Evolutionary conservation across 2,888 invertebrate genomes (phyloP).

Genomic region (Imbricaverruca yamaguchii): DNA sequence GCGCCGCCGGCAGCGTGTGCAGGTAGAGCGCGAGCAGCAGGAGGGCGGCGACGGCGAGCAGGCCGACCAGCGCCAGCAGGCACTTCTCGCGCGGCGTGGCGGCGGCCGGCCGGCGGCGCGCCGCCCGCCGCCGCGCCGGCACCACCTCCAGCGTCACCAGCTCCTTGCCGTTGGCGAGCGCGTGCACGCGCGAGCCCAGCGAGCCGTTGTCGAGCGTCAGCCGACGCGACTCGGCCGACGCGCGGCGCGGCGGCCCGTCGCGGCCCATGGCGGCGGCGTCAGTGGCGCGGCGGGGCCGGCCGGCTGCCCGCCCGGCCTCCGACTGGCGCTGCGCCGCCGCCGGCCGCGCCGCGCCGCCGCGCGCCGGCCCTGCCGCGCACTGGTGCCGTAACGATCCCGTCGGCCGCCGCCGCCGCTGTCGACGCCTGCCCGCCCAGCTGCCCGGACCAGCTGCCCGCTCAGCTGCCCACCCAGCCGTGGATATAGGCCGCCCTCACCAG

Average conservation of each 20-base stretch:
- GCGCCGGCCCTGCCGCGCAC: background rate
- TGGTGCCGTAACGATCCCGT: background rate
- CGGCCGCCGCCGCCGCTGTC: background rate
- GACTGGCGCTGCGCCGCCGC: background rate
- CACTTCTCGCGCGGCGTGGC: background rate
- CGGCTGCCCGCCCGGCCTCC: background rate
- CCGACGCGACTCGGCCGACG: background rate
- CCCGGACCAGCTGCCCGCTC: no score
- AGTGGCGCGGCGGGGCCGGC: background rate
- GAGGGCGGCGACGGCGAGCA: background rate
- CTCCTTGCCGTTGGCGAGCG: background rate
- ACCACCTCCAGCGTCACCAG: background rate
- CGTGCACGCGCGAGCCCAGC: background rate
- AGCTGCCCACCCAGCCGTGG: no score
- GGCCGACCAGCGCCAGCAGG: background rate
- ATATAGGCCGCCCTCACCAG: no score
- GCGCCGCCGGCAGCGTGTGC: background rate
- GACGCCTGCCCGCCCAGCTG: no score
- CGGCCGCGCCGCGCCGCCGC: background rate
- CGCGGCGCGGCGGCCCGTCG: background rate
- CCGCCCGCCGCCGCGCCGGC: background rate
- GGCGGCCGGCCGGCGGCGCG: background rate
- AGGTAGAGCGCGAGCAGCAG: background rate
- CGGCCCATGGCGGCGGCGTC: background rate
- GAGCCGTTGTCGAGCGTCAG: background rate